Percentiles rank a stretch among this genome's conserved stretches.
These are phyloP conservation scores for Rhamnusium bicolor DNA, from an alignment of 2,888 invertebrate species.

Conservation along the genomic window DNA sequence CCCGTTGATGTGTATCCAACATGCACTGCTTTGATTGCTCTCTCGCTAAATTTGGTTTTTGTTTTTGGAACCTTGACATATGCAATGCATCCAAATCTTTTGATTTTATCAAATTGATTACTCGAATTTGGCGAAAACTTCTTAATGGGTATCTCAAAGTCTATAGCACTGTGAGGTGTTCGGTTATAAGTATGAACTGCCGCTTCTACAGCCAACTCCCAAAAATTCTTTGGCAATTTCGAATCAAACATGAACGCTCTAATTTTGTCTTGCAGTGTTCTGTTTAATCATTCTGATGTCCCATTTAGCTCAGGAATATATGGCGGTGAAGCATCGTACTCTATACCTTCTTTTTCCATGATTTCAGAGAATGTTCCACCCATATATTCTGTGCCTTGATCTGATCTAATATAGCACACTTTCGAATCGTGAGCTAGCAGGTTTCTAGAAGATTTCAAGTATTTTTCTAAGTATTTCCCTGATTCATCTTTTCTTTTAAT, in stretches of 20 bases:
- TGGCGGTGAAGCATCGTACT: conserved; percentile 39
- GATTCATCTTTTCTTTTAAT: conserved; percentile 49
- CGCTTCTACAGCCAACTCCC: conserved; percentile 48
- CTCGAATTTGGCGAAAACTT: background rate
- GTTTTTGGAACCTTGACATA: too few species aligned
- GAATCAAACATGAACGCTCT: conserved; percentile 39
- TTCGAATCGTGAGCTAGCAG: conserved; percentile 50
- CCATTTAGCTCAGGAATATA: conserved; percentile 25
- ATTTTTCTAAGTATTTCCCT: conserved; percentile 49
- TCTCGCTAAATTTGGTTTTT: too few species aligned
- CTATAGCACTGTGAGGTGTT: conserved; percentile 6
- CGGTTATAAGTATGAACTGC: conserved; percentile 51
- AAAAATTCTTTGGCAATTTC: conserved; percentile 43
- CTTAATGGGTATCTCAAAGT: background rate
- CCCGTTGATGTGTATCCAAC: too few species aligned
- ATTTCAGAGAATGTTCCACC: conserved; percentile 47
- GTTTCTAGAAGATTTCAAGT: conserved; percentile 49
- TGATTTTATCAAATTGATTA: background rate
- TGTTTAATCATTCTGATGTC: conserved; percentile 12
- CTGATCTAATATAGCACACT: conserved; percentile 52
- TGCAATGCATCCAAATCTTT: too few species aligned
- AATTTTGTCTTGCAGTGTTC: conserved; percentile 26
- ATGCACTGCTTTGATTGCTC: too few species aligned
- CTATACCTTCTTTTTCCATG: conserved; percentile 41
- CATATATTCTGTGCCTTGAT: conserved; percentile 48